Evolutionary conservation across 2,888 invertebrate species (phyloP), one percentile per base, ranked within the genome.

Genomic region (Fragum whitleyi): DNA sequence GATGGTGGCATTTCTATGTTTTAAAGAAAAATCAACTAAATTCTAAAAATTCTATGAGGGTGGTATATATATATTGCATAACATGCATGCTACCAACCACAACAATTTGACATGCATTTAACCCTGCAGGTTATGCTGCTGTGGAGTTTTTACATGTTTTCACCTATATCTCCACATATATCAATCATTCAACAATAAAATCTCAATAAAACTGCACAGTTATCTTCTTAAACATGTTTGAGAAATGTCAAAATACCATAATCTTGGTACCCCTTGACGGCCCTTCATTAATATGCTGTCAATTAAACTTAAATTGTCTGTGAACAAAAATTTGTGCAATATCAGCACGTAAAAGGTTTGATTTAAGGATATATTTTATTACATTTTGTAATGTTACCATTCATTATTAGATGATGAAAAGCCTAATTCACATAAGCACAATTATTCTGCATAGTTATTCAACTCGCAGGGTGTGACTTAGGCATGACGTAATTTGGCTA

Each of bases 121-220:
- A 57, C 3, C n/a, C 16, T 19, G 7, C 47, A 47, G 47, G 47
- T 9, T 47, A 47, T n/a, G 47, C 14, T 47, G 47, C 47, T n/a
- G 14, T 47, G 5, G 47, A 47, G 47, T 28, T 57, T 57, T 36
- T 57, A 28, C 57, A 26, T 26, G 26, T 61, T 61, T 61, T n/a
- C 19, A 61, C 61, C 32, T 32, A n/a, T 32, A 61, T 61, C 61
- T 32, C 32, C 32, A n/a, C n/a, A 61, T 21, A 32, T 32, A 61
- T 65, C 65, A 39, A 65, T 65, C 65, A 42, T 65, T 42, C 23
- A 6, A 65, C n/a, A 39, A 21, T 65, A 65, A 65, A 65, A 65
- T 26, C 26, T 23, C 42, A 65, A 65, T 65, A 65, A 65, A 65
- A 42, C 23, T 26, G 19, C 11, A 42, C 1, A 32, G 11, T 36